A percentile compares a stretch with the other conserved stretches of the same genome.
Evolutionary conservation across 2,888 invertebrate genomes (phyloP).

Genomic region (Apantesis nais): DNA sequence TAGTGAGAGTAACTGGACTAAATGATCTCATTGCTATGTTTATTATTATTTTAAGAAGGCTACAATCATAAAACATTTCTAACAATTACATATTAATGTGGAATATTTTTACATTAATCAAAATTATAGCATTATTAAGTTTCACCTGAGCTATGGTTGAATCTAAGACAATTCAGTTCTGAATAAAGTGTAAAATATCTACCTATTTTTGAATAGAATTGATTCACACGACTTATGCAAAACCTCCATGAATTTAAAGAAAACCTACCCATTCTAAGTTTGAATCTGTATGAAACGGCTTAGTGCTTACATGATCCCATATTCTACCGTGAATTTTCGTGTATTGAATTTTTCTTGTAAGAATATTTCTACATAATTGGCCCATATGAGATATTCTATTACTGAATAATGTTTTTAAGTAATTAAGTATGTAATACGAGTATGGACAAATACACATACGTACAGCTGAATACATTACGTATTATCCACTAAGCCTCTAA

Average conservation of each 20-base stretch:
- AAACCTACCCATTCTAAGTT: neutral
- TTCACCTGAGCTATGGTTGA: neutral
- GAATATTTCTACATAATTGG: constrained; percentile 24
- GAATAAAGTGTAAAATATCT: neutral
- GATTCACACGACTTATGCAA: neutral
- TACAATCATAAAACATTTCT: neutral
- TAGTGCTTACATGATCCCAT: constrained; percentile 30
- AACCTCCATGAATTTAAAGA: neutral
- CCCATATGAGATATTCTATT: constrained; percentile 3
- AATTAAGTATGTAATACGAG: neutral
- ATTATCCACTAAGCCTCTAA: no score
- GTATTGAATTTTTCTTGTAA: constrained; percentile 28
- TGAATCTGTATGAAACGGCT: constrained; percentile 29
- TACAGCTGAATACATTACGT: no score
- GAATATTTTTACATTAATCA: neutral
- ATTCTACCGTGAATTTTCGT: constrained; percentile 36
- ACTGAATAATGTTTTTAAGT: neutral
- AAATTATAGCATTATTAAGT: neutral
- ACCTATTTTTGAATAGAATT: neutral
- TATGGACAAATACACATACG: no score
- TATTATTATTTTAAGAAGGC: constrained; percentile 6
- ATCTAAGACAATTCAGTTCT: neutral
- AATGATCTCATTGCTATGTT: constrained; percentile 11
- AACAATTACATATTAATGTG: constrained; percentile 1
- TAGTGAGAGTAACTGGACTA: constrained; percentile 17